Percentiles rank a stretch among this genome's conserved stretches.
phyloP scores from a whole-genome alignment of 2,113 vertebrate species.

The Tupaia tana region DNA sequence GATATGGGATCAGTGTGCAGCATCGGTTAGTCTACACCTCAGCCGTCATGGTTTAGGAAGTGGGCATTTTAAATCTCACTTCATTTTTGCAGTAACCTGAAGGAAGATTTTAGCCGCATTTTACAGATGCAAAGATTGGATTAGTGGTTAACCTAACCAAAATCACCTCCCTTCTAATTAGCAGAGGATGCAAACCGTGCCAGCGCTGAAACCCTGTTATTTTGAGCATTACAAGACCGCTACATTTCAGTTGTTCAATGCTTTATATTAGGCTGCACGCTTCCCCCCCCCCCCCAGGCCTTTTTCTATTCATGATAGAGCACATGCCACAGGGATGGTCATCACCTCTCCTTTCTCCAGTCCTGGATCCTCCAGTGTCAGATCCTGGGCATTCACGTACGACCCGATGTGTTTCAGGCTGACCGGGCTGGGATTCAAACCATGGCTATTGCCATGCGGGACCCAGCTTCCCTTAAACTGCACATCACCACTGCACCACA shows the following conservation, averaged over 20 bases:
- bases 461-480: no score
- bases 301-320: not conserved
- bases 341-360: no score
- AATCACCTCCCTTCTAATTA: not conserved
- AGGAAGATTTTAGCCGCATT: not conserved
- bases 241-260: not conserved
- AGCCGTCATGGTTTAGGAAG: not conserved
- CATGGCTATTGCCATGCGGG: no score
- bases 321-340: no score
- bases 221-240: not conserved
- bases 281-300: not conserved
- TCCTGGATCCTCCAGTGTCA: no score
- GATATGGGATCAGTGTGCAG: not conserved
- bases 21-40: not conserved
- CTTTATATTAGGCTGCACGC: not conserved
- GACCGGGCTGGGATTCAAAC: no score
- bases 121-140: slow-evolving; percentile 7
- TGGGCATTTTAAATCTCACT: not conserved
- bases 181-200: not conserved
- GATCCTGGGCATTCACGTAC: no score
- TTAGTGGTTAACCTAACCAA: not conserved
- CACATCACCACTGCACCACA: no score
- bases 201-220: not conserved
- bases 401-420: no score
- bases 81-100: not conserved